Conservation (phyloP, 2,888 invertebrate species). For the Atrina japonica region DNA sequence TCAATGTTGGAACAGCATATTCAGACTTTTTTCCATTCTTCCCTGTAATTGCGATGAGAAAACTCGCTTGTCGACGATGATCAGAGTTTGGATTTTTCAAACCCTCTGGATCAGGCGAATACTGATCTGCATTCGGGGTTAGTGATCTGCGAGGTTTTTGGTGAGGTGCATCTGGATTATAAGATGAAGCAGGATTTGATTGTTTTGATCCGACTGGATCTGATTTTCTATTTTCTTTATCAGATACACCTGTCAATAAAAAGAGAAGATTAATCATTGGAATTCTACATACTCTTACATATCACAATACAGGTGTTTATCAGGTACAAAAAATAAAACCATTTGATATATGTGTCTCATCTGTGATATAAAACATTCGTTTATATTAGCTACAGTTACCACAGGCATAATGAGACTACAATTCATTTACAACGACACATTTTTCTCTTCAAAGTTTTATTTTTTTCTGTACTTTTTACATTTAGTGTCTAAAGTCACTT, state of each 20-base stretch:
- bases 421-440: no score
- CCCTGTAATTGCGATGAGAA: conserved; percentile 72
- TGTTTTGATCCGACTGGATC: conserved; percentile 26
- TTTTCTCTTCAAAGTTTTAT: no score
- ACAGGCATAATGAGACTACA: no score
- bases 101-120: conserved; percentile 31
- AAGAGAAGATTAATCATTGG: no score
- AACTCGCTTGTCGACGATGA: conserved; percentile 76
- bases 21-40: conserved; percentile 49
- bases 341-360: no score
- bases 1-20: conserved; percentile 59
- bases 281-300: no score
- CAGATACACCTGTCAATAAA: conserved; percentile 16
- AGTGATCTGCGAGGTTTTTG: conserved; percentile 40
- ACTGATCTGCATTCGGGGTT: conserved; percentile 46
- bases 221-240: conserved; percentile 21
- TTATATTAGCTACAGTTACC: no score
- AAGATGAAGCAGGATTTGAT: conserved; percentile 7
- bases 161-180: conserved; percentile 13
- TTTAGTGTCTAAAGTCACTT: no score
- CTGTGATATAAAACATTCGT: no score
- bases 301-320: no score
- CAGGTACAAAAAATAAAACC: no score
- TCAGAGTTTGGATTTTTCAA: conserved; percentile 56
- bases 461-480: no score